A percentile compares a stretch with the other conserved stretches of the same genome.
These are phyloP conservation scores for Dryobotodes eremita DNA, from an alignment of 2,888 invertebrate genomes.

Conservation along the genomic window DNA sequence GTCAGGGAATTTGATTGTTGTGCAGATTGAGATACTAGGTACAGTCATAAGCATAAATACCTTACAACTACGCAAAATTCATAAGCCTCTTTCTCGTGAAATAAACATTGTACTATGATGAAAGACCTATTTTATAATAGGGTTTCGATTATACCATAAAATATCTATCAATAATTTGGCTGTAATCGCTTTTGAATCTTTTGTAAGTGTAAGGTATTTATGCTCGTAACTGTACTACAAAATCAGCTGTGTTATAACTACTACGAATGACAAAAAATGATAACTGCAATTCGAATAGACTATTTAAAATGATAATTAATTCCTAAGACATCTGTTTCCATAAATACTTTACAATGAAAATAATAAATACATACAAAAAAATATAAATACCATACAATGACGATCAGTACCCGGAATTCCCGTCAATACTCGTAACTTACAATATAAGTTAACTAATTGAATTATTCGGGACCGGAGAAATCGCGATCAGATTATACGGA, in stretches of 20 bases:
- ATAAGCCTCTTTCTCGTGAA: too few relatives aligned
- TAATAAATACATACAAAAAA: too few relatives aligned
- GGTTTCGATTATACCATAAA: too few relatives aligned
- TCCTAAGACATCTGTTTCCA: background rate
- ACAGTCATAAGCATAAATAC: too few relatives aligned
- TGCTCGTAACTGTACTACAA: background rate
- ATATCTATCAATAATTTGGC: too few relatives aligned
- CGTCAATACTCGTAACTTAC: conserved; percentile 24
- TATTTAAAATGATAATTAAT: background rate
- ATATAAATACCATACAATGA: background rate
- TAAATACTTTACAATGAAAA: background rate
- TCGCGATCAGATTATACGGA: conserved; percentile 43
- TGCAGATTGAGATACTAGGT: too few relatives aligned
- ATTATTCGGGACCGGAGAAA: conserved; percentile 38
- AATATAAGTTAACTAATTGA: conserved; percentile 48
- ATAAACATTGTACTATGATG: too few relatives aligned
- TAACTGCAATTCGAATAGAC: background rate
- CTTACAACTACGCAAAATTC: too few relatives aligned
- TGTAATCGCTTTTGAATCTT: background rate
- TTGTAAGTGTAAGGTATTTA: background rate
- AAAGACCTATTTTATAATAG: too few relatives aligned
- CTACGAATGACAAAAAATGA: background rate
- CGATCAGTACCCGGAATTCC: conserved; percentile 10
- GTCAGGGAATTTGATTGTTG: too few relatives aligned
- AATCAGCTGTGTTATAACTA: background rate